These are phyloP conservation scores for Delphinus delphis DNA, from an alignment of 2,113 vertebrate genomes.

Conservation along the genomic window DNA sequence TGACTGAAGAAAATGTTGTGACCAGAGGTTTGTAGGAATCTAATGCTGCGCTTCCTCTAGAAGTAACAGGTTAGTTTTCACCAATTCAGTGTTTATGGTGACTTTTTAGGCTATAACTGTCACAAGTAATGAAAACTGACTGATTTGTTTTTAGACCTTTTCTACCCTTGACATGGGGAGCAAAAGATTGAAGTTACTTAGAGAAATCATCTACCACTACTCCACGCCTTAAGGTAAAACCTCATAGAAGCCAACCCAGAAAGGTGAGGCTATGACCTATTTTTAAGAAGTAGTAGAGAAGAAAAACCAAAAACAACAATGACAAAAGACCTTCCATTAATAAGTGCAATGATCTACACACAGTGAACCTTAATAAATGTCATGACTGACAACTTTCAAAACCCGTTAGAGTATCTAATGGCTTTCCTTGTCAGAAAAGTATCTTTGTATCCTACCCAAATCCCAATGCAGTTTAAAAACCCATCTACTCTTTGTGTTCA, in stretches of 20 bases:
- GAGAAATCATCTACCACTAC: neutral
- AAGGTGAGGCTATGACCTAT: neutral
- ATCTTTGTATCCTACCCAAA: neutral
- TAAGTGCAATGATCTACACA: neutral
- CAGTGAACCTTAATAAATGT: neutral
- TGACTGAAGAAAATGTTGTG: neutral
- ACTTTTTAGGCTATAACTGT: neutral
- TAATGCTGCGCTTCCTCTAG: neutral
- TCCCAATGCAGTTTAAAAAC: neutral
- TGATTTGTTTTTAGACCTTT: neutral
- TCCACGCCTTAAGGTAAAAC: neutral
- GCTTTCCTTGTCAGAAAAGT: neutral
- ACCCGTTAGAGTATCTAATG: neutral
- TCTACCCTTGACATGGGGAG: neutral
- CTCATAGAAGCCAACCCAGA: neutral
- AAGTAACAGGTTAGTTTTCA: neutral
- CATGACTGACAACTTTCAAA: neutral
- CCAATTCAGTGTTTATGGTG: neutral
- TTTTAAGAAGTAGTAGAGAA: neutral
- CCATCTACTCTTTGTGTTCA: neutral
- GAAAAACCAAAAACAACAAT: neutral
- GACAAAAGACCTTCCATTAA: neutral
- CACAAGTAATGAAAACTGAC: neutral
- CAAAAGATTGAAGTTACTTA: neutral
- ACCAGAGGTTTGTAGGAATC: neutral